Evolutionary conservation across 2,888 invertebrate genomes (phyloP), one percentile per base, ranked within the genome.

Genomic region (Rugalucina vietnamica): DNA sequence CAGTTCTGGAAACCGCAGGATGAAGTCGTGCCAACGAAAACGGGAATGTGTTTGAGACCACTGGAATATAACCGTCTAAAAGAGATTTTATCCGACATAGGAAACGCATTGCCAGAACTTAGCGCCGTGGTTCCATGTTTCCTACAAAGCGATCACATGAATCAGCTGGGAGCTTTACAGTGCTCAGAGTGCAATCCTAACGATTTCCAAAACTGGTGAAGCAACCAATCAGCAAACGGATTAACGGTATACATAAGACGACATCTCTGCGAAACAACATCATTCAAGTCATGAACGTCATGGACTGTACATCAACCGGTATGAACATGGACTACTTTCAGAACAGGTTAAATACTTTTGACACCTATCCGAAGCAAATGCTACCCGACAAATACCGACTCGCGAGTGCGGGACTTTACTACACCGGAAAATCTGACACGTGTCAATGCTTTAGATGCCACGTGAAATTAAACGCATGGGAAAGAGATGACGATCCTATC

Each of bases 1-100:
- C 60, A 79, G 76, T 85, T 75, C 49, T 85, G 85, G 85, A 78
- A 81, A 71, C 85, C 85, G 8, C 39, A 81, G 54, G 71, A 73
- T 8, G 69, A 78, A 27, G 54, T 77, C 24, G 57, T 81, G 36
- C 84, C 84, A 1, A 75, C 74, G 18, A 80, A 54, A 34, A 84
- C 76, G 54, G 84, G 84, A n/a, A 24, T 84, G 24, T 69, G 76
- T 50, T 54, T 81, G 43, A 72, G 80, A 73, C 80, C 80, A 37
- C 1, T 18, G 32, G 79, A 84, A 84, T 84, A 80, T 39, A 18
- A n/a, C n/a, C 50, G n/a, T 34, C 37, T 84, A 21, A 79, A 76
- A 65, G 32, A 70, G 77, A 12, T 60, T n/a, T 32, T 43, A 29
- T 27, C 73, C 18, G 79, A 74, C 27, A 75, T 84, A n/a, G 77